These are phyloP conservation scores for Leptinotarsa tumamoca DNA, from an alignment of 2,888 invertebrate genomes.

Conservation along the genomic window DNA sequence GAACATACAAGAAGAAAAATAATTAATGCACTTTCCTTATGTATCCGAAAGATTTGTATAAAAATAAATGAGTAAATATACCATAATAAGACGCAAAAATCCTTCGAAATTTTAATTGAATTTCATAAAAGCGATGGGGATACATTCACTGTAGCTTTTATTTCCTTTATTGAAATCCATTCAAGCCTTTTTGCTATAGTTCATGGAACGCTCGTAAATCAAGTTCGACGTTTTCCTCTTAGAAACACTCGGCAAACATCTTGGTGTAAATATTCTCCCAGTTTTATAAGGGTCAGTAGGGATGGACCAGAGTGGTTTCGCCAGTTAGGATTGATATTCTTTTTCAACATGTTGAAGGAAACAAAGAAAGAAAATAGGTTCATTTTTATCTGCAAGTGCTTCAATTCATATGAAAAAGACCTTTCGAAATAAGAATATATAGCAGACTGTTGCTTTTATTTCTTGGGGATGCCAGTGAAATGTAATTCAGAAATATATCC, in stretches of 20 bases:
- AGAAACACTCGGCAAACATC: not conserved
- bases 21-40: constrained; percentile 15
- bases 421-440: not conserved
- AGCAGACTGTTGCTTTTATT: not conserved
- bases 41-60: not conserved
- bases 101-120: constrained; percentile 25
- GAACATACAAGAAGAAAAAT: constrained; percentile 9
- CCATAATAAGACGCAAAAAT: not conserved
- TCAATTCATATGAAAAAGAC: not conserved
- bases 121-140: constrained; percentile 22
- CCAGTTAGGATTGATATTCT: not conserved
- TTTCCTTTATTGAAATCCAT: constrained; percentile 21
- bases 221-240: constrained; percentile 8
- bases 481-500: no score
- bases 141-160: constrained; percentile 8
- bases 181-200: constrained; percentile 2
- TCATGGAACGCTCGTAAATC: not conserved
- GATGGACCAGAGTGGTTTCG: not conserved
- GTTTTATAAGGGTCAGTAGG: not conserved
- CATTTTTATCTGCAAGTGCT: not conserved
- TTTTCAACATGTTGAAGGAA: not conserved
- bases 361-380: not conserved
- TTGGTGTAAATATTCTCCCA: not conserved
- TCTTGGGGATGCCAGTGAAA: no score
- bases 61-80: not conserved